Evolutionary conservation across 2,888 invertebrate species (phyloP).

Genomic region (Alentia gelatinosa): DNA sequence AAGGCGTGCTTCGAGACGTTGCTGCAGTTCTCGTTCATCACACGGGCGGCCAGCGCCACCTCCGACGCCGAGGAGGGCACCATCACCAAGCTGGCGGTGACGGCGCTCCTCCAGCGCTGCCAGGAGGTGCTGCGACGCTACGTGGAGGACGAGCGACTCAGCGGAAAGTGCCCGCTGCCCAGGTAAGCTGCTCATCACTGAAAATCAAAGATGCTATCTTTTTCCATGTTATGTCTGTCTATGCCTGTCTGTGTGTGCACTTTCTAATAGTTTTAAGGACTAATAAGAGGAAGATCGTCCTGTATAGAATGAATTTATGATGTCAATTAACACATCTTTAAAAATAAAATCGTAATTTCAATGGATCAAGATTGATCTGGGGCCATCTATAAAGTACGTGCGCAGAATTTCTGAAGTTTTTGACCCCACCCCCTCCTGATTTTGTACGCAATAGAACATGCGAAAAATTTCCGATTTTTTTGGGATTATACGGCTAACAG

Average conservation of each 20-base stretch:
- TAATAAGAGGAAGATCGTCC: too few relatives aligned
- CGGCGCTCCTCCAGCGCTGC: slow-evolving; percentile 94
- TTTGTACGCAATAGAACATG: too few relatives aligned
- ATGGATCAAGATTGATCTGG: too few relatives aligned
- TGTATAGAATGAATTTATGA: too few relatives aligned
- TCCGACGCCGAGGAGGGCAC: slow-evolving; percentile 81
- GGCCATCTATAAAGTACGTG: too few relatives aligned
- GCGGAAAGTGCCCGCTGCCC: slow-evolving; percentile 92
- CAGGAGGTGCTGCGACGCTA: slow-evolving; percentile 94
- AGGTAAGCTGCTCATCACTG: slow-evolving; percentile 84
- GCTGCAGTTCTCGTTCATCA: slow-evolving; percentile 91
- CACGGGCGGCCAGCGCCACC: slow-evolving; percentile 62
- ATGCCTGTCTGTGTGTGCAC: neutral
- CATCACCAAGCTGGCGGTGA: slow-evolving; percentile 87
- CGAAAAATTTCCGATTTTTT: too few relatives aligned
- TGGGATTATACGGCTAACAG: too few relatives aligned
- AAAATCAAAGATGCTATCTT: too few relatives aligned
- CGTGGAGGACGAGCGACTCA: slow-evolving; percentile 90
- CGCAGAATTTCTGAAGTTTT: too few relatives aligned
- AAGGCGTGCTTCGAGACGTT: slow-evolving; percentile 97
- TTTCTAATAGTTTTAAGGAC: neutral
- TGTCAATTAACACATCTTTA: too few relatives aligned
- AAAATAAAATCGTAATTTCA: too few relatives aligned
- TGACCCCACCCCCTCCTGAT: too few relatives aligned
- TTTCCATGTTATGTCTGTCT: neutral